phyloP scores from a whole-genome alignment of 2,797 vertebrate species.

The Ceyx erithaca region DNA sequence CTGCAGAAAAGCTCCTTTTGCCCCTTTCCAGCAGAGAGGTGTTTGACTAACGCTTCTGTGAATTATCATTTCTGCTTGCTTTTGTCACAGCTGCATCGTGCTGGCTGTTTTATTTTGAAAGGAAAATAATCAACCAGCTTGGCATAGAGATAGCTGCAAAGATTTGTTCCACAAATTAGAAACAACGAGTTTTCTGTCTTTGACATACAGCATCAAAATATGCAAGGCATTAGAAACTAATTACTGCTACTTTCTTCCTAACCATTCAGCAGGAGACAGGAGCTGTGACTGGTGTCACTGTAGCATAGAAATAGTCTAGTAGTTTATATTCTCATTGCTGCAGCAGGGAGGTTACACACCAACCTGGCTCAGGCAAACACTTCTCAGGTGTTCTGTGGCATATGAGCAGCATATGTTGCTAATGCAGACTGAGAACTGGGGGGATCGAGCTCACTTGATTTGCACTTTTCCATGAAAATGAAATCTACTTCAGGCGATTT shows the following conservation, averaged over 20 bases:
- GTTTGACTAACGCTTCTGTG: neutral
- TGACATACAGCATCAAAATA: neutral
- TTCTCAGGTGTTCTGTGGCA: neutral
- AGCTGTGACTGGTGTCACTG: neutral
- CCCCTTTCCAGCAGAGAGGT: neutral
- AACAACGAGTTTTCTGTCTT: neutral
- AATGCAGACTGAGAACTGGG: neutral
- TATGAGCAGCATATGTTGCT: neutral
- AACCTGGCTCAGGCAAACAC: neutral
- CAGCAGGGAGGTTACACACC: neutral
- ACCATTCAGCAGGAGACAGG: neutral
- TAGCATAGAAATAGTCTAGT: neutral
- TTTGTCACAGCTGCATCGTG: neutral
- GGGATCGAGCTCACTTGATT: neutral
- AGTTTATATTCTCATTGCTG: neutral
- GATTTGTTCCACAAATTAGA: neutral
- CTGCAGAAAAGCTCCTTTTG: neutral
- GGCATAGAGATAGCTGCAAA: neutral
- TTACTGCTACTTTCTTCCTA: neutral
- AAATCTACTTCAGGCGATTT: neutral
- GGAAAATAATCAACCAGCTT: neutral
- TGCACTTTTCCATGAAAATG: neutral
- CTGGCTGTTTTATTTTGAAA: conserved; percentile 11
- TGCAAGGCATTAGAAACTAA: neutral
- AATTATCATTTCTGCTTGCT: neutral